Evolutionary conservation across 2,888 invertebrate species (phyloP).

Genomic region (Aspidiotus rigidus): DNA sequence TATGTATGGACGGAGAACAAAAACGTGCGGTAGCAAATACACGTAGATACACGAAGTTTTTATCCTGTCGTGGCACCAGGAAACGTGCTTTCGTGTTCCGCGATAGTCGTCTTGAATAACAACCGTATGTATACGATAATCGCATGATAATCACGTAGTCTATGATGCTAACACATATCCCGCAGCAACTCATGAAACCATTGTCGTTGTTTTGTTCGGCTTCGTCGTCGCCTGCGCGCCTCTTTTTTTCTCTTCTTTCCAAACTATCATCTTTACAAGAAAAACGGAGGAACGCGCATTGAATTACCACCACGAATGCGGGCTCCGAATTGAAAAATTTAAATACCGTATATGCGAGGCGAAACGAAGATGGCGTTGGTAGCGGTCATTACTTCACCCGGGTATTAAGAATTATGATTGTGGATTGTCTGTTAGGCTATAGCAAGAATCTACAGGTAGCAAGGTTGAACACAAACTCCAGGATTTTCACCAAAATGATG

Average conservation of each 20-base stretch:
- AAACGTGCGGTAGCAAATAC: slow-evolving; percentile 4
- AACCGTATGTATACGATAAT: slow-evolving; percentile 25
- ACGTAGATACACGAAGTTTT: slow-evolving; percentile 1
- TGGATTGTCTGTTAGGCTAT: no score
- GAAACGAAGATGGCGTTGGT: no score
- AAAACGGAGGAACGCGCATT: neutral
- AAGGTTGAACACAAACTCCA: no score
- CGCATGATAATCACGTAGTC: slow-evolving; percentile 32
- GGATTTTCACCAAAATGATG: no score
- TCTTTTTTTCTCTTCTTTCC: neutral
- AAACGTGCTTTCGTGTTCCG: slow-evolving; percentile 28
- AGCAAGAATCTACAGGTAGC: no score
- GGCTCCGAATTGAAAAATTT: slow-evolving; percentile 4
- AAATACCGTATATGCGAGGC: neutral
- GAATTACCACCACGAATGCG: slow-evolving; percentile 1
- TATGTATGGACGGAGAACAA: neutral
- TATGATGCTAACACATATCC: slow-evolving; percentile 29
- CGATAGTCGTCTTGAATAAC: slow-evolving; percentile 11
- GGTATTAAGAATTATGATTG: no score
- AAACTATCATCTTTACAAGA: neutral
- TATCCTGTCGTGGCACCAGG: slow-evolving; percentile 15
- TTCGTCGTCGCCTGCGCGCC: neutral
- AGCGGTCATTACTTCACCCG: no score
- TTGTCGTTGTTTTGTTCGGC: slow-evolving; percentile 14
- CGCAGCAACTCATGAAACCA: slow-evolving; percentile 23